Evolutionary conservation across 2,113 vertebrate genomes (phyloP).

Genomic region (Mustela nigripes): DNA sequence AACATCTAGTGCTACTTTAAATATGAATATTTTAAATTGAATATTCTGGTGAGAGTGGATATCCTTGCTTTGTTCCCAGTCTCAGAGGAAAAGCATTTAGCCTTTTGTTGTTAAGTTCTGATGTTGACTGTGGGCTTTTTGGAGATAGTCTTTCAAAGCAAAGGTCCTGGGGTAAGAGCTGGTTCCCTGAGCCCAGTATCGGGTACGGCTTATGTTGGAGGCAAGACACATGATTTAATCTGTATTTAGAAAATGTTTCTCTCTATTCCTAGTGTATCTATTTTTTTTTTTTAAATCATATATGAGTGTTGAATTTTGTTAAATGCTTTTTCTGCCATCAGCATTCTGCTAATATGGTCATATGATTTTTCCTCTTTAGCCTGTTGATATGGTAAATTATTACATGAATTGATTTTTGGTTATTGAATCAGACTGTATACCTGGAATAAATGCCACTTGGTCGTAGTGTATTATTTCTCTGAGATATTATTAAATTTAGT

Average conservation of each 20-base stretch:
- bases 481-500: not conserved
- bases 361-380: not conserved
- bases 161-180: not conserved
- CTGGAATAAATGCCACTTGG: not conserved
- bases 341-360: not conserved
- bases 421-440: not conserved
- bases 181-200: not conserved
- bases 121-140: not conserved
- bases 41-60: too few species aligned
- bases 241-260: not conserved
- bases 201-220: not conserved
- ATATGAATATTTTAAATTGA: too few species aligned
- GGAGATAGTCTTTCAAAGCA: not conserved
- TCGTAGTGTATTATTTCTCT: not conserved
- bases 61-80: too few species aligned
- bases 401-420: not conserved
- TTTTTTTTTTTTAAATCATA: not conserved
- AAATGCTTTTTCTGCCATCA: not conserved
- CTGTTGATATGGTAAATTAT: constrained; percentile 2
- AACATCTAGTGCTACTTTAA: too few species aligned
- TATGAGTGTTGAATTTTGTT: not conserved
- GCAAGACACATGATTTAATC: not conserved
- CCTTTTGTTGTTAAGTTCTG: not conserved
- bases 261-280: not conserved
- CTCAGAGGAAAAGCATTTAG: too few species aligned